Percentiles rank a stretch among this genome's conserved stretches.
Evolutionary conservation across 2,113 vertebrate genomes (phyloP).

Genomic region (Leucosticte australis): DNA sequence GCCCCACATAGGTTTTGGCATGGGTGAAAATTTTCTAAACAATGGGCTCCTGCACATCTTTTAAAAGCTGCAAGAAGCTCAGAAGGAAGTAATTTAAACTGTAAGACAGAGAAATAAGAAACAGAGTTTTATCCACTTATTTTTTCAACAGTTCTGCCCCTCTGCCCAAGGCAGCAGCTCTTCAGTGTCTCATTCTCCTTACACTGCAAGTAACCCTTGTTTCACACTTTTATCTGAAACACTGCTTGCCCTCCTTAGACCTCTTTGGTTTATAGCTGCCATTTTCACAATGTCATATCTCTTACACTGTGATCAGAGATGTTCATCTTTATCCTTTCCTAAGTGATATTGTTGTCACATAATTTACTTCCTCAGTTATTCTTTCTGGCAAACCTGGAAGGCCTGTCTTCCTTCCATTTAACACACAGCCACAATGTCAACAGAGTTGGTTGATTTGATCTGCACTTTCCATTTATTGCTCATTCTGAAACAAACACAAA

Average conservation of each 20-base stretch:
- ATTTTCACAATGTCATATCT: neutral
- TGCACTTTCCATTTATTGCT: slow-evolving; percentile 1
- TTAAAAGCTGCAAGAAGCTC: neutral
- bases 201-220: neutral
- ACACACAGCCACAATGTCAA: neutral
- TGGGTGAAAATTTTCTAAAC: neutral
- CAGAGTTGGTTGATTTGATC: neutral
- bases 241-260: neutral
- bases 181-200: neutral
- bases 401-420: neutral
- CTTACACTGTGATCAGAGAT: neutral
- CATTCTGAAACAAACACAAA: slow-evolving; percentile 22
- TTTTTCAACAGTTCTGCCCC: neutral
- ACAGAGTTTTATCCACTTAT: neutral
- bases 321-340: slow-evolving; percentile 10
- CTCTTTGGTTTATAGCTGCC: neutral
- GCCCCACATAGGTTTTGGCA: neutral
- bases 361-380: slow-evolving; percentile 39
- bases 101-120: neutral
- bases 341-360: slow-evolving; percentile 13
- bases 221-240: neutral
- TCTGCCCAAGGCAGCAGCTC: neutral
- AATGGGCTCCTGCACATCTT: neutral
- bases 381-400: neutral
- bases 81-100: neutral